Base-by-base conservation (phyloP, 2,888 invertebrate species). In the Mesodorylaimus sp. region DNA sequence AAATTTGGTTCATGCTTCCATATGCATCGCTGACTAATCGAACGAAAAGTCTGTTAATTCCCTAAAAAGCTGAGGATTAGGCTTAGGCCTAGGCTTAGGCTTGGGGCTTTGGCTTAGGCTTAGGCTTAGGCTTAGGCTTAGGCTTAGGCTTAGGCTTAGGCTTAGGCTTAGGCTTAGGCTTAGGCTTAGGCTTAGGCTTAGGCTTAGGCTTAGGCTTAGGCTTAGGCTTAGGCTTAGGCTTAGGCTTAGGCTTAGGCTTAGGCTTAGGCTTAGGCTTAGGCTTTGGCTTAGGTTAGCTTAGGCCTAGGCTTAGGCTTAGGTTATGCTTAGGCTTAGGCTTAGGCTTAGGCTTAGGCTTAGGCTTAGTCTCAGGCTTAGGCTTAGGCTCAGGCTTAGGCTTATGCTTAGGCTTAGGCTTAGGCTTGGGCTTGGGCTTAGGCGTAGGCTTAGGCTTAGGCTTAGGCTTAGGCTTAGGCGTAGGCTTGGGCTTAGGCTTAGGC, bases 151-250 rank as follows among this genome's bases (percentile, higher is more conserved):
- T 45, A 26, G 45, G 45, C 26, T 45, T 45, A 26, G 45, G 45
- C 26, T 45, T 45, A 45, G 45, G 24, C n/a, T 45, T 19, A 45
- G 45, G 24, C n/a, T 45, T 19, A 26, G 45, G 21, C 19, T 47
- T 47, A 44, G 47, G 47, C n/a, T 47, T 47, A 42, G 47, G 47
- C 45, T 47, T 47, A 47, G 44, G 47, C 45, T 47, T 47, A 44
- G 47, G 45, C n/a, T 44, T 44, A 45, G 19, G 47, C 19, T 44
- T 47, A 45, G 47, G 47, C 21, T 44, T 47, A 45, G 47, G 47
- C n/a, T 44, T 45, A 45, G 47, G 47, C 19, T 44, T 47, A 21
- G 45, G 45, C 25, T 45, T 32, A 32, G 32, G 32, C 32, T 32
- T 32, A 32, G 32, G 32, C 16, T 27, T 37, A n/a, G n/a, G n/a